A percentile compares a stretch with the other conserved stretches of the same genome.
Evolutionary conservation across 2,888 invertebrate genomes (phyloP).

Genomic region (Cantharis nigra): DNA sequence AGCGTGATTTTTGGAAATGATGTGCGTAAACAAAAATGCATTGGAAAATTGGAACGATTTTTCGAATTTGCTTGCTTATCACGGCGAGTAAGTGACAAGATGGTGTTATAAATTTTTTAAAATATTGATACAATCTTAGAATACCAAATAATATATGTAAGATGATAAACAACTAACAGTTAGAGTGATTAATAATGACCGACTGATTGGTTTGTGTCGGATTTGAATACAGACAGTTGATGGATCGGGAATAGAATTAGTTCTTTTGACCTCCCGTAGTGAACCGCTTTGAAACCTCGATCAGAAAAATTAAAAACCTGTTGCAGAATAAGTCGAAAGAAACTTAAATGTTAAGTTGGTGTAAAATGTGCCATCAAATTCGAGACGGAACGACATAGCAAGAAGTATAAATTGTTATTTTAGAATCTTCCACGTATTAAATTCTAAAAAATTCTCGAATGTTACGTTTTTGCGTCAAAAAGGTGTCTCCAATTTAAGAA

Average conservation of each 20-base stretch:
- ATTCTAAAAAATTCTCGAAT: conserved; percentile 37
- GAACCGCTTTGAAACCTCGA: conserved; percentile 43
- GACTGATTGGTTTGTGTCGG: conserved; percentile 44
- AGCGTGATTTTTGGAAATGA: background rate
- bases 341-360: conserved; percentile 17
- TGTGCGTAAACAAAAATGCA: background rate
- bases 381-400: conserved; percentile 8
- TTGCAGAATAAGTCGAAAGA: conserved; percentile 31
- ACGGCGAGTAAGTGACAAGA: conserved; percentile 7
- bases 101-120: conserved; percentile 19
- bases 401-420: conserved; percentile 22
- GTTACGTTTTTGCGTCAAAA: conserved; percentile 31
- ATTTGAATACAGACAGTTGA: conserved; percentile 49
- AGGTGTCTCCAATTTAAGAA: conserved; percentile 33
- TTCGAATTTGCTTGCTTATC: background rate
- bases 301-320: conserved; percentile 45
- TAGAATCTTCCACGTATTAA: conserved; percentile 37
- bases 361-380: conserved; percentile 26
- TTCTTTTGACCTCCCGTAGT: conserved; percentile 48
- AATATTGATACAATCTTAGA: conserved; percentile 24
- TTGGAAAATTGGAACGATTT: background rate
- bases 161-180: conserved; percentile 30
- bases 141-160: conserved; percentile 19
- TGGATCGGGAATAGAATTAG: conserved; percentile 52
- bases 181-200: conserved; percentile 40